Percentiles rank a stretch among this genome's conserved stretches.
These are phyloP conservation scores for Brotula barbata DNA, from an alignment of 2,797 vertebrate species.

Conservation along the genomic window DNA sequence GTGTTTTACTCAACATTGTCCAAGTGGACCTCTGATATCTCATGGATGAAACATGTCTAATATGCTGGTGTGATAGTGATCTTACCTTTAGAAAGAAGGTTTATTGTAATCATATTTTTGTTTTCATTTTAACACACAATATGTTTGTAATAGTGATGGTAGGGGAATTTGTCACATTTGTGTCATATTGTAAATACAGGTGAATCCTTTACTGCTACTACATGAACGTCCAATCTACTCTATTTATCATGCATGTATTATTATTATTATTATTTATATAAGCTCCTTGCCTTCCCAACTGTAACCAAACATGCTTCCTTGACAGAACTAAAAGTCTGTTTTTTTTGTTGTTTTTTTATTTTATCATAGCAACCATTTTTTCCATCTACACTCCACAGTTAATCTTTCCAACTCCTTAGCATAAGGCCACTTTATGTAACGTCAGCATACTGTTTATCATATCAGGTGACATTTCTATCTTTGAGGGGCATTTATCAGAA, in stretches of 20 bases:
- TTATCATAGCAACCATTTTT: slow-evolving; percentile 56
- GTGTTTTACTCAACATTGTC: slow-evolving; percentile 41
- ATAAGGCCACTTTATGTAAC: slow-evolving; percentile 78
- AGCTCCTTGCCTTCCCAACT: slow-evolving; percentile 21
- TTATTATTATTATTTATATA: slow-evolving; percentile 33
- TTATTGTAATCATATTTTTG: slow-evolving; percentile 23
- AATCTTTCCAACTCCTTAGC: slow-evolving; percentile 74
- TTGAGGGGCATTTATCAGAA: slow-evolving; percentile 81
- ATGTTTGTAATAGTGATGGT: slow-evolving; percentile 21
- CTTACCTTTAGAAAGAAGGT: slow-evolving; percentile 48
- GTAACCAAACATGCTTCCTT: slow-evolving; percentile 29
- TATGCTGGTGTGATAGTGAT: slow-evolving; percentile 57
- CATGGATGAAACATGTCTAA: slow-evolving; percentile 36
- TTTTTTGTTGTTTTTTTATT: slow-evolving; percentile 30
- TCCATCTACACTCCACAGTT: slow-evolving; percentile 64
- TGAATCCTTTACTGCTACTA: neutral
- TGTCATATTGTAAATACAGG: neutral
- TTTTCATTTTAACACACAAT: slow-evolving; percentile 24
- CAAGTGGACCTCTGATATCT: slow-evolving; percentile 38
- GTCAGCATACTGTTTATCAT: slow-evolving; percentile 75
- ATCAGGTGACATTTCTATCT: slow-evolving; percentile 84
- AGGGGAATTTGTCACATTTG: neutral
- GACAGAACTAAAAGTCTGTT: slow-evolving; percentile 39
- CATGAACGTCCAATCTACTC: slow-evolving; percentile 1
- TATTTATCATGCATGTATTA: slow-evolving; percentile 19